These are phyloP conservation scores for Ectropis grisescens DNA, from an alignment of 1,140 invertebrate genomes.

Conservation along the genomic window DNA sequence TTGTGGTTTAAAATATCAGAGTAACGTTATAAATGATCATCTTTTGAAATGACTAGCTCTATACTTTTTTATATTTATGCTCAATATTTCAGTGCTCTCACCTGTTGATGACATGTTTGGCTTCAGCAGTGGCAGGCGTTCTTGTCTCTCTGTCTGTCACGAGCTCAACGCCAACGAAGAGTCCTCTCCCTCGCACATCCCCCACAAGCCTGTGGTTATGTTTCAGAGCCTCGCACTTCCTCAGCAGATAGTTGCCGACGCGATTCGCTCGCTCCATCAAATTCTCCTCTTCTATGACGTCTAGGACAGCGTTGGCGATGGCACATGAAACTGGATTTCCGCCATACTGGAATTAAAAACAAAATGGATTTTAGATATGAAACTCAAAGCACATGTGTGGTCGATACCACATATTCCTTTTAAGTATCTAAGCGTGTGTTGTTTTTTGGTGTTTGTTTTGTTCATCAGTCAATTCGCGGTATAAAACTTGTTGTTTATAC, in stretches of 20 bases:
- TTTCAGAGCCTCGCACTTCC: slow-evolving; percentile 78
- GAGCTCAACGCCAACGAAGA: slow-evolving; percentile 95
- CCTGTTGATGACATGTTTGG: slow-evolving; percentile 85
- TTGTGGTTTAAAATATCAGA: too few relatives aligned
- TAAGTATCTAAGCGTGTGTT: too few relatives aligned
- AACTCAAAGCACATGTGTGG: too few relatives aligned
- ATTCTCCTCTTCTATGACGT: slow-evolving; percentile 91
- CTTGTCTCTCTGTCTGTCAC: slow-evolving; percentile 84
- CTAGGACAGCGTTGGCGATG: slow-evolving; percentile 94
- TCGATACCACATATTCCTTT: too few relatives aligned
- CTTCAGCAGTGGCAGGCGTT: slow-evolving; percentile 86
- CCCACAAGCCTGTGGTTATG: slow-evolving; percentile 86
- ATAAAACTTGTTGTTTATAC: too few relatives aligned
- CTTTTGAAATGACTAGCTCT: too few relatives aligned
- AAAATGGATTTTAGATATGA: background rate
- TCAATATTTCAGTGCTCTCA: too few relatives aligned
- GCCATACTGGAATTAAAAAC: slow-evolving; percentile 83
- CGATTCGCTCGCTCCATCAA: slow-evolving; percentile 84
- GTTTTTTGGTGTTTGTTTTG: too few relatives aligned
- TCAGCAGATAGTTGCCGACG: slow-evolving; percentile 86
- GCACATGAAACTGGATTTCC: slow-evolving; percentile 98
- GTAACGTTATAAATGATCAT: too few relatives aligned
- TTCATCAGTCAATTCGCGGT: too few relatives aligned
- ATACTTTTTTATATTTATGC: too few relatives aligned
- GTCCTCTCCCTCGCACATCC: slow-evolving; percentile 89